Evolutionary conservation across 2,113 vertebrate species (phyloP), one percentile per base, ranked within the genome.

Genomic region (Glareola pratincola): DNA sequence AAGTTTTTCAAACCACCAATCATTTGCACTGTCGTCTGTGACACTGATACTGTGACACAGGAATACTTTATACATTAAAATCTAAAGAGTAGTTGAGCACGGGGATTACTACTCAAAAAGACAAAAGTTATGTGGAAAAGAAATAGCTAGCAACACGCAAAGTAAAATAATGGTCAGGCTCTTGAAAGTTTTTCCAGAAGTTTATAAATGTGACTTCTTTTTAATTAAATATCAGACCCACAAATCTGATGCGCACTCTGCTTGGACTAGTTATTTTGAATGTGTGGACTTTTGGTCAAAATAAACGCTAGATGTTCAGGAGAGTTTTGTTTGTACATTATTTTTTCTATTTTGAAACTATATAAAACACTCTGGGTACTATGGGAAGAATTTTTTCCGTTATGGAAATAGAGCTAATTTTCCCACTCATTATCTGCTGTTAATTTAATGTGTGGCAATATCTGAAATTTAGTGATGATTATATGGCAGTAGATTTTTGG

Each of bases 391-490:
- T 75, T 73, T 72, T 69, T 79, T 15, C 74, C 83, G 23, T 30
- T 64, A 39, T 83, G 85, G 94, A 90, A 92, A 71, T 80, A 37
- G 71, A 96, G 80, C 72, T 96, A 59, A 95, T 94, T 94, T 96
- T 72, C 76, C 88, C 56, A 43, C 83, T 95, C 69, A 78, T 95
- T 96, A 95, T 95, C 89, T 94, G 91, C 77, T 84, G 80, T 95
- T 96, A 95, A 96, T 95, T 95, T 86, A 94, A 94, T 81, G 85
- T 84, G 88, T 91, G 80, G 92, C 80, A 93, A 72, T 89, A 91
- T 75, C 82, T 92, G 88, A 91, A 95, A 92, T 91, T 88, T 76
- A 66, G 75, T 56, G 60, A 87, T 93, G 89, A 92, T 91, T 76
- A 85, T 76, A 36, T 94, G 91, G 95, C 74, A 59, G 91, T 47